These are phyloP conservation scores for Chironex yamaguchii DNA, from an alignment of 30 jellyfish, hydroid and myxozoan species.

Conservation along the genomic window DNA sequence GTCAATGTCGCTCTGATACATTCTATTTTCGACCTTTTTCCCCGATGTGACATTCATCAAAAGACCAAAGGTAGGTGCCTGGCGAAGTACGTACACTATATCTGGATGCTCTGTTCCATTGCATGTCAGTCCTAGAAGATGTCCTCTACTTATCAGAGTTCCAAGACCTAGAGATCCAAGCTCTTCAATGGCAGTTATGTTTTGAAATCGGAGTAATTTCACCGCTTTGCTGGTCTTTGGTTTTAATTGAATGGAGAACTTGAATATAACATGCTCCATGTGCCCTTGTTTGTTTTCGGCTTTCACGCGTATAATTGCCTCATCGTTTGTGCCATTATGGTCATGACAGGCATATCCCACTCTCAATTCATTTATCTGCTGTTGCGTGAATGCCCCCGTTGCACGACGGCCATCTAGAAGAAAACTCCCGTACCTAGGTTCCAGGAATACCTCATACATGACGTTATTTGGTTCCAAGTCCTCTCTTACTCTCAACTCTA, in stretches of 20 bases:
- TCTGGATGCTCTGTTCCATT: conserved; percentile 8
- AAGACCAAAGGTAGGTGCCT: conserved; percentile 72
- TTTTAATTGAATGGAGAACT: conserved; percentile 13
- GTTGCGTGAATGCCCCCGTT: conserved; percentile 44
- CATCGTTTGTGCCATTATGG: conserved; percentile 21
- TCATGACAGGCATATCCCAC: conserved; percentile 10
- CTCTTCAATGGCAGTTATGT: conserved; percentile 46
- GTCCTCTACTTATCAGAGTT: conserved; percentile 11
- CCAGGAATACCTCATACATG: background rate
- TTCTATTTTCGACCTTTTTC: background rate
- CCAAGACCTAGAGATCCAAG: conserved; percentile 32
- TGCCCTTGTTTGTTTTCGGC: conserved; percentile 16
- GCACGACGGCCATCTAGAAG: conserved; percentile 26
- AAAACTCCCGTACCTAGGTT: conserved; percentile 47
- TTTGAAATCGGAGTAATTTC: conserved; percentile 23
- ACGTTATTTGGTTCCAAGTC: conserved; percentile 43
- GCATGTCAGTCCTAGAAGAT: conserved; percentile 49
- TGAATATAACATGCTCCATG: conserved; percentile 1
- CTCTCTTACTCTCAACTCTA: conserved; percentile 66
- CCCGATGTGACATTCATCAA: conserved; percentile 39
- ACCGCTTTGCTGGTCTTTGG: background rate
- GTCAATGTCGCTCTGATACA: conserved; percentile 54
- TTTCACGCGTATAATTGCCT: background rate
- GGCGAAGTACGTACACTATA: conserved; percentile 39
- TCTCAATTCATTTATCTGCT: conserved; percentile 63